Conservation (phyloP, 2,113 vertebrate genomes). For the Rhadina sibilatrix region DNA sequence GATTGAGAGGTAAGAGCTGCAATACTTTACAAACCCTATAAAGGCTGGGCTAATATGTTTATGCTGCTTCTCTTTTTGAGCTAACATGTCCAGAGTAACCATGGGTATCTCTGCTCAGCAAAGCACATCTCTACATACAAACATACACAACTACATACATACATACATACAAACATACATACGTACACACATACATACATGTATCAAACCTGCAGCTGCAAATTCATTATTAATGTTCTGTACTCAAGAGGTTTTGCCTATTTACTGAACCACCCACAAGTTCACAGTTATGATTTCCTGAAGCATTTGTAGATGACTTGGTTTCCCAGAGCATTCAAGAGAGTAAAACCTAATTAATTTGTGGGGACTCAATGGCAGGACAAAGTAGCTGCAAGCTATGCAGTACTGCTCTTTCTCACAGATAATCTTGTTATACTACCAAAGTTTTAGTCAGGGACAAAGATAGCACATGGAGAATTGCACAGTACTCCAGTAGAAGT, state of each 20-base stretch:
- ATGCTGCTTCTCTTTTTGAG: not conserved
- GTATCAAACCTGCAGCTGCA: not conserved
- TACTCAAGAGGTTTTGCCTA: not conserved
- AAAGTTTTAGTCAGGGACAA: not conserved
- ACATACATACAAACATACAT: too few species aligned
- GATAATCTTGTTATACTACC: not conserved
- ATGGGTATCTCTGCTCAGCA: not conserved
- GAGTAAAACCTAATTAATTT: slow-evolving; percentile 5
- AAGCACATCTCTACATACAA: not conserved
- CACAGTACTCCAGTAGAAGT: not conserved
- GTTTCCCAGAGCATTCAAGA: not conserved
- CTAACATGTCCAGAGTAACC: not conserved
- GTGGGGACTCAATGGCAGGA: not conserved
- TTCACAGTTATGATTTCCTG: not conserved
- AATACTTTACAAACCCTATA: not conserved
- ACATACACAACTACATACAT: not conserved
- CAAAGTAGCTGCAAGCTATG: not conserved
- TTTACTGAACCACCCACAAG: not conserved
- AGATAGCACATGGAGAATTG: not conserved
- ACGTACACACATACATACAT: not conserved
- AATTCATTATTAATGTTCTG: not conserved
- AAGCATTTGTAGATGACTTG: not conserved
- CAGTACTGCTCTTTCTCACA: not conserved
- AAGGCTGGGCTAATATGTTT: not conserved
- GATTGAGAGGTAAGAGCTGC: not conserved